Base-by-base conservation (phyloP, 2,888 invertebrate species). In the Amblyjoppa proteus region DNA sequence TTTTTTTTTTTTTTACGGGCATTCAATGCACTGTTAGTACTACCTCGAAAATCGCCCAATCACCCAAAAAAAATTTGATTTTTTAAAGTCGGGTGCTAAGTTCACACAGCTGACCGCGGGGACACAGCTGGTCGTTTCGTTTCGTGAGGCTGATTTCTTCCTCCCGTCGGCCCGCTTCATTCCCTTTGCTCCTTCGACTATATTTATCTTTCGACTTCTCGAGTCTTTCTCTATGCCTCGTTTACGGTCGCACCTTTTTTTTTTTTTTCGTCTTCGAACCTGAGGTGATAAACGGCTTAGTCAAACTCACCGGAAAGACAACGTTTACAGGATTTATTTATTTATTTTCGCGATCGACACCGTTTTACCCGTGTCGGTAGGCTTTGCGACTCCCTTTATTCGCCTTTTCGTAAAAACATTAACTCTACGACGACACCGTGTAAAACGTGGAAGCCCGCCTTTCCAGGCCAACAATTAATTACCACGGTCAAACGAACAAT, bases 381-480 rank as follows among this genome's bases (percentile, higher is more conserved):
- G 9, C 56, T 58, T 25, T 28, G 58, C 58, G 28, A 4, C 13
- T 28, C 28, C 11, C 49, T 71, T 61, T 58, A 68, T 64, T 69
- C 58, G 87, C 78, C 64, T 70, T 85, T 75, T 64, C 71, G 56
- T 51, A 49, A 61, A 56, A 70, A 74, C 80, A 53, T 53, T 58
- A 49, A 66, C 28, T 49, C 16, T 7, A 25, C 66, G 38, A 31
- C 31, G 31, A 28, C 31, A 49, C 75, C 28, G 75, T 31, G 31
- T 64, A 58, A 53, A 34, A 28, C 20, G 49, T n/a, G 20, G 58
- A 66, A 71, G 71, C 64, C 51, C 79, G 69, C 71, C 66, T 88
- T 89, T 89, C 84, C 87, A 87, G 86, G 69, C 83, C 87, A 87
- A 87, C 89, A 90, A 58, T 58, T 58, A 90, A 90, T 88, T 87